Base-by-base conservation (phyloP, 2,113 vertebrate genomes). In the Hippocampus guttulatus region DNA sequence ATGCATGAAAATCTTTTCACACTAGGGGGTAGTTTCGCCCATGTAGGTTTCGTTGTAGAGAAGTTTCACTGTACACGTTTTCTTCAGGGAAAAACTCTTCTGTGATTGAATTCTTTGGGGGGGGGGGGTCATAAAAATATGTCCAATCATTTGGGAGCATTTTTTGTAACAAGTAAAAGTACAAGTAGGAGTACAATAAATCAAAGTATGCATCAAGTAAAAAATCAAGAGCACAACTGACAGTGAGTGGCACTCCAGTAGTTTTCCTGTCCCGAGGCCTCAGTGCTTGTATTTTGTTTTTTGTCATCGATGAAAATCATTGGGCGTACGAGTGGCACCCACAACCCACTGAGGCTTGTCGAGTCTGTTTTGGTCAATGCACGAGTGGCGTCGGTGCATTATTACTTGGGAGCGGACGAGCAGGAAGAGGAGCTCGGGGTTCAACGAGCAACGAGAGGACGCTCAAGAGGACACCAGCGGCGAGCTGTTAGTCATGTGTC, bases 391-490 rank as follows among this genome's bases (percentile, higher is more conserved):
- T 64, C 78, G 21, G 75, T 65, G 87, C 86, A 89, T 90, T 91
- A 90, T 91, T 92, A 90, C 90, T 89, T 90, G 92, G 86, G 90
- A 91, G 92, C 89, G 85, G 81, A 54, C 89, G 74, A 84, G 84
- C 89, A 90, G 73, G 80, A 85, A 88, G 89, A 84, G 88, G 86
- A 88, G 87, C 89, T 89, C 79, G 81, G 58, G 80, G 91, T 90
- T 93, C 91, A 92, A 93, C 88, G 80, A 90, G 90, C 76, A 82
- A 89, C 84, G 84, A 92, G 90, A 89, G 90, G 84, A 86, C 88
- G 87, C 91, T 93, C 27, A 30, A 61, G 27, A 61, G 21, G 52
- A 55, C 21, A 55, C n/a, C 52, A 55, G 52, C n/a, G n/a, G 21
- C 21, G 27, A 33, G 27, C 58, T 61, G 58, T 33, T 33, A 20